These are phyloP conservation scores for Grammomys dolichurus DNA, from an alignment of 2,113 vertebrate species.

Conservation along the genomic window DNA sequence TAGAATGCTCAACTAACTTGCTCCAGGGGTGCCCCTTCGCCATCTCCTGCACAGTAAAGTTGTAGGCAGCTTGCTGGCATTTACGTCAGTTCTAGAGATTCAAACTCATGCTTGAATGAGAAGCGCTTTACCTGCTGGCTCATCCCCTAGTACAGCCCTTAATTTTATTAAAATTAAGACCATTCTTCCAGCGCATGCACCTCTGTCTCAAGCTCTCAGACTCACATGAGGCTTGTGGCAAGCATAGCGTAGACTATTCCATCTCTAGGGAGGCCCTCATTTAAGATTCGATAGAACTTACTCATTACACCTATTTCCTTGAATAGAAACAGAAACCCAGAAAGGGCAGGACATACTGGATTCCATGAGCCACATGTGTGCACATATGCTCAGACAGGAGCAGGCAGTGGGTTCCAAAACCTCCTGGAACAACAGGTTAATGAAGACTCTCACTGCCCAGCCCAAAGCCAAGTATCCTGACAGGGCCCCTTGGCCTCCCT, in stretches of 20 bases:
- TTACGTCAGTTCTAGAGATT: not conserved
- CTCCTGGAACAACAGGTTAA: not conserved
- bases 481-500: not conserved
- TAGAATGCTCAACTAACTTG: not conserved
- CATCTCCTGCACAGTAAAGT: not conserved
- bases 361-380: not conserved
- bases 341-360: not conserved
- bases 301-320: not conserved
- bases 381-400: not conserved
- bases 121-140: not conserved
- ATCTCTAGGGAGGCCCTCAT: not conserved
- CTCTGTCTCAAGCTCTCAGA: conserved; percentile 29
- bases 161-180: conserved; percentile 6
- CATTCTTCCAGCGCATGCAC: not conserved
- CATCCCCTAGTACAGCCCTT: not conserved
- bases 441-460: not conserved
- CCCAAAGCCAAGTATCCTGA: not conserved
- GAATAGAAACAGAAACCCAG: not conserved
- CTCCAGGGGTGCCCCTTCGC: not conserved
- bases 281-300: not conserved
- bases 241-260: not conserved
- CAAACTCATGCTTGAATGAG: not conserved
- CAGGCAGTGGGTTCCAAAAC: not conserved
- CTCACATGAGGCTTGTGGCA: not conserved
- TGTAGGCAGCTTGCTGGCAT: too few relatives aligned